Evolutionary conservation across 1,140 invertebrate genomes (phyloP), one percentile per base, ranked within the genome.

Genomic region (Argopecten irradians): DNA sequence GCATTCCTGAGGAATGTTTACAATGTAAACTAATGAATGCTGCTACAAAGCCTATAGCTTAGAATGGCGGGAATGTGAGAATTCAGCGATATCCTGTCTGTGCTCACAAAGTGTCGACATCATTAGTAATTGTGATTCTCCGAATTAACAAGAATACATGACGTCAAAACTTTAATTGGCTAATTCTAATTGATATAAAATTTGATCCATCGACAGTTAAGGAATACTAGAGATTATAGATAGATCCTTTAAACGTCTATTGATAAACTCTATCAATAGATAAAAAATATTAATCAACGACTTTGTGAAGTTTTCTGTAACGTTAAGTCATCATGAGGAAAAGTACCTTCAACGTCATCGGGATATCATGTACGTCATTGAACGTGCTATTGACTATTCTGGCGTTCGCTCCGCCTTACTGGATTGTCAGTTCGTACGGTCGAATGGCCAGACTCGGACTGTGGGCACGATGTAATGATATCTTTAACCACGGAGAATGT

Each of bases 291-390:
- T n/a, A n/a, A n/a, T n/a, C n/a, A n/a, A n/a, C n/a, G n/a, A n/a
- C n/a, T n/a, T n/a, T n/a, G n/a, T n/a, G n/a, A n/a, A n/a, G n/a
- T n/a, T n/a, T n/a, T n/a, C n/a, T 71, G n/a, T 71, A 0, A 71
- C 55, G 55, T 71, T 28, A 71, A 5, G n/a, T 71, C 22, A 71
- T 71, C 55, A 71, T 71, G 55, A 71, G 55, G 55, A 71, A n/a
- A 71, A 71, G 55, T n/a, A 71, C 55, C 7, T 71, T 71, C 13
- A 71, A 71, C 55, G 55, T 71, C 14, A 71, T 71, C 11, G 55
- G 55, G 11, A 71, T 71, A 71, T 71, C 55, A n/a, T 71, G 55
- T 28, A 71, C 55, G 55, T 71, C 55, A 71, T n/a, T 71, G 55
- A 71, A 71, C 55, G 55, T 71, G 55, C n/a, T 71, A 16, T 11